These are phyloP conservation scores for Crax fasciolata DNA, from an alignment of 2,797 vertebrate genomes.

Conservation along the genomic window DNA sequence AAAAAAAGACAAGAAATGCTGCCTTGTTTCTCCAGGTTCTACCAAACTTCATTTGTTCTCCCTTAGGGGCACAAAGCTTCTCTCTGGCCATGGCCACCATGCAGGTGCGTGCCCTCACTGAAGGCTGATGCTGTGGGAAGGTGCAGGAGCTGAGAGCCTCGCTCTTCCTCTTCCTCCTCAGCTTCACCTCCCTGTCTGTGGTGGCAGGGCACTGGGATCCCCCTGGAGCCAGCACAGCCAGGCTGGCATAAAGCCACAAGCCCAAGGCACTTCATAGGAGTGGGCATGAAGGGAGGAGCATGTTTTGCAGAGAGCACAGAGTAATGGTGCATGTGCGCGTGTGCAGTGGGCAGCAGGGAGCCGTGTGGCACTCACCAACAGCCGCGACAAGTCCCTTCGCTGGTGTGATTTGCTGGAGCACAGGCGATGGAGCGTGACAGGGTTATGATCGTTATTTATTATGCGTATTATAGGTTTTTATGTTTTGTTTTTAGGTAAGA, in stretches of 20 bases:
- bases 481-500: background rate
- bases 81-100: background rate
- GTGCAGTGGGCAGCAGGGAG: background rate
- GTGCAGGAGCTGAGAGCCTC: background rate
- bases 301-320: background rate
- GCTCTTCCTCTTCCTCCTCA: background rate
- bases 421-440: background rate
- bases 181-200: background rate
- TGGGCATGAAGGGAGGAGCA: background rate
- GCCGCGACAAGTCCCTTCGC: background rate
- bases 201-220: background rate
- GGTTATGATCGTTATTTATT: background rate
- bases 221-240: background rate
- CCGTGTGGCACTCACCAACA: background rate
- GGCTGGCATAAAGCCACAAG: background rate
- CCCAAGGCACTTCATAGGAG: background rate
- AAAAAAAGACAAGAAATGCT: background rate
- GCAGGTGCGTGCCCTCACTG: background rate
- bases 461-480: background rate
- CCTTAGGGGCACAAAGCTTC: background rate
- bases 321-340: background rate
- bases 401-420: conserved; percentile 9
- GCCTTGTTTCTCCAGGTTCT: background rate
- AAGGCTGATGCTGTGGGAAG: fast-evolving
- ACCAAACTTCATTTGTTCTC: background rate